Base-by-base conservation (phyloP, 2,113 vertebrate genomes). In the Salvelinus sp. region DNA sequence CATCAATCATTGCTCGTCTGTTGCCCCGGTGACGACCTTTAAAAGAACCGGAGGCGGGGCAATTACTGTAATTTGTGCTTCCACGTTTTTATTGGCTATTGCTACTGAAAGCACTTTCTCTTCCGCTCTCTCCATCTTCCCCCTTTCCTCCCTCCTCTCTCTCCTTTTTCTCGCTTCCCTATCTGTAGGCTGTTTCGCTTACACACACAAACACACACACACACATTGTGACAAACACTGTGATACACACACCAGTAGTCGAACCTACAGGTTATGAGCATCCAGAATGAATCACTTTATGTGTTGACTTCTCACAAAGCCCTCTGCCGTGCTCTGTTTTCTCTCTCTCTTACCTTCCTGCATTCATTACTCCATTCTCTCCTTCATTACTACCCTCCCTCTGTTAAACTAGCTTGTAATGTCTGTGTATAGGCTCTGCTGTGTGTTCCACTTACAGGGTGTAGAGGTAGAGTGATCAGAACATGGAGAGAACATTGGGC, bases 61-160 rank as follows among this genome's bases (percentile, higher is more conserved):
- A 77, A 73, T 80, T 81, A 75, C 77, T 81, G 74, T 86, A 79
- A 88, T 85, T 84, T 88, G 70, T 80, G 77, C 62, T 18, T 18
- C 50, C 14, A 54, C 67, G 84, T 73, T 78, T 83, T 84, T 82
- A 79, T 81, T 57, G 79, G 81, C 74, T 63, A 28, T 63, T 75
- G 66, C 72, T 77, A 78, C 69, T 70, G 33, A 79, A 77, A 83
- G 57, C 33, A 75, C 57, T 75, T 14, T 27, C 25, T 65, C 25
- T 66, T 78, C 28, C 47, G 73, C 38, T 83, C 60, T 6, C 28
- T 27, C 54, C 47, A 70, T 73, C 73, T 28, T 12, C 22, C 14
- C 60, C 22, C 73, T 72, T 20, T 57, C 27, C 14, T 23, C 64
- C 64, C 14, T 65, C 27, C 23, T 72, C 20, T 16, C 23, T 47